A percentile compares a stretch with the other conserved stretches of the same genome.
Conservation (phyloP, 53 echinoderm and acorn worm genomes). For the Zoroaster sp. region DNA sequence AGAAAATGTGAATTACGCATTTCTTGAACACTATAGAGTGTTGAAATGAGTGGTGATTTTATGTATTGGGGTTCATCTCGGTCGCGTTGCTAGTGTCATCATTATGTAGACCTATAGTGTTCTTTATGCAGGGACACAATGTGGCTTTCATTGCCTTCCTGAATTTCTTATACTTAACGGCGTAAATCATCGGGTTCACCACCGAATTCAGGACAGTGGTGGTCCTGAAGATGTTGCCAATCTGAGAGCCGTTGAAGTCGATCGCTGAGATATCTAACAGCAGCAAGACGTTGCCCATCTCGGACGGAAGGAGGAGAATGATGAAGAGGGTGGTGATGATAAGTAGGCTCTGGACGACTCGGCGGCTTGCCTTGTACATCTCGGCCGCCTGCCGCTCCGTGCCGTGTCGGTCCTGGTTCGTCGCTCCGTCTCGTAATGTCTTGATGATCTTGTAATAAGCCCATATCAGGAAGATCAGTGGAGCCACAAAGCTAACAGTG, state of each 20-base stretch:
- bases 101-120: too few species aligned
- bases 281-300: constrained; percentile 45
- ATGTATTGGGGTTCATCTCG: too few species aligned
- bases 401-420: background rate
- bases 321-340: constrained; percentile 30
- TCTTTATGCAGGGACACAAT: constrained; percentile 5
- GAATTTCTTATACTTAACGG: constrained; percentile 36
- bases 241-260: background rate
- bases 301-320: constrained; percentile 20
- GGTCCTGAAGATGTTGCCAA: constrained; percentile 26
- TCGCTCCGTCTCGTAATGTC: background rate
- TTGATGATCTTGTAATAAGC: constrained; percentile 51
- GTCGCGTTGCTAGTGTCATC: too few species aligned
- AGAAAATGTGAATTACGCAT: too few species aligned
- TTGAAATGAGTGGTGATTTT: too few species aligned
- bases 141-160: background rate
- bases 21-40: too few species aligned
- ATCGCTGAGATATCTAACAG: background rate
- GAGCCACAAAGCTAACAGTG: constrained; percentile 16
- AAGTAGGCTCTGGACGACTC: constrained; percentile 35
- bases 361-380: constrained; percentile 12
- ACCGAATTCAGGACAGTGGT: constrained; percentile 38
- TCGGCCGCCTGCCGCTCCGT: background rate
- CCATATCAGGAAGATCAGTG: constrained; percentile 39
- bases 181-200: constrained; percentile 45